Evolutionary conservation across 2,113 vertebrate species (phyloP).

Genomic region (Tragelaphus strepsiceros): DNA sequence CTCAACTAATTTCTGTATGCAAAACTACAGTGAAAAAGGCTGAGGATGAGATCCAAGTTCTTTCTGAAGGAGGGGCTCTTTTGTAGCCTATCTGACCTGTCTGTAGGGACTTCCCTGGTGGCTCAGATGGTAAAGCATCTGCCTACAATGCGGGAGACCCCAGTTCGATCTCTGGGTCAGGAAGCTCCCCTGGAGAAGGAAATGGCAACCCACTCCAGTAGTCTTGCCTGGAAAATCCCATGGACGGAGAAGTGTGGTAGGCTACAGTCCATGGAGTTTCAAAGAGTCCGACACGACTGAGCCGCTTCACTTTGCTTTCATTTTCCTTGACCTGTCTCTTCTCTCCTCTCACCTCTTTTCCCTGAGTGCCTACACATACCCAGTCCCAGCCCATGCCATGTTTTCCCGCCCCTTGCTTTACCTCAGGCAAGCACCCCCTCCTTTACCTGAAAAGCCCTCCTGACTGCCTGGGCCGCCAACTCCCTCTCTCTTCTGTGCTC

Average conservation of each 20-base stretch:
- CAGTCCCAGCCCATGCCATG: neutral
- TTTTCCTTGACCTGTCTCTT: neutral
- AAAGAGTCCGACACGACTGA: no score
- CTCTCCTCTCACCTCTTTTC: neutral
- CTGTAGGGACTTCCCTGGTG: neutral
- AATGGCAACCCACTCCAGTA: no score
- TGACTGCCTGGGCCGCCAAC: neutral
- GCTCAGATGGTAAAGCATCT: no score
- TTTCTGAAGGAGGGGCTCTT: neutral
- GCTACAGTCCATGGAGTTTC: no score
- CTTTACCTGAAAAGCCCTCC: neutral
- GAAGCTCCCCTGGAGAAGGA: no score
- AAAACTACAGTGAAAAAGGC: neutral
- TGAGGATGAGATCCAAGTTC: neutral
- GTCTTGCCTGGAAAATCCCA: no score
- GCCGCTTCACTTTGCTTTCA: no score
- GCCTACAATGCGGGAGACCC: no score
- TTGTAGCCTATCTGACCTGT: neutral
- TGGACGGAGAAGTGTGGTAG: no score
- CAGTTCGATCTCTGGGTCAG: rapidly evolving
- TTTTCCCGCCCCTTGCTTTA: neutral
- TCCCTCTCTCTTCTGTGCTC: neutral
- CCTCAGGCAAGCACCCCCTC: neutral
- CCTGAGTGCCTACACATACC: neutral
- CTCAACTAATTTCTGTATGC: neutral